Evolutionary conservation across 2,888 invertebrate genomes (phyloP).

Genomic region (Notodonta dromedarius): DNA sequence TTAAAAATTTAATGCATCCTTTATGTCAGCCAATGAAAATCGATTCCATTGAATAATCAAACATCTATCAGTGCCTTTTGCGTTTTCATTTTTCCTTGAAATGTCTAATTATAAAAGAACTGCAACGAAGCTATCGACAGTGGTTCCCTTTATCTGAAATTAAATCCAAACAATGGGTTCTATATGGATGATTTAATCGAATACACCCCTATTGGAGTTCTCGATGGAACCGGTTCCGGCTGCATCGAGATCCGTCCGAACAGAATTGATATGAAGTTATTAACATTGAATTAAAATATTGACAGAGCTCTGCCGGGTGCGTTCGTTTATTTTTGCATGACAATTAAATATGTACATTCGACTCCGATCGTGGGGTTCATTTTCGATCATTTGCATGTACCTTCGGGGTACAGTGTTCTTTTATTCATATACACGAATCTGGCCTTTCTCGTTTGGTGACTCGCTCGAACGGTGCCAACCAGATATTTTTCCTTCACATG

Average conservation of each 20-base stretch:
- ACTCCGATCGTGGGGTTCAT: slow-evolving; percentile 54
- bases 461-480: slow-evolving; percentile 65
- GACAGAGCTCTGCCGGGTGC: slow-evolving; percentile 62
- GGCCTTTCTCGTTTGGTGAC: slow-evolving; percentile 73
- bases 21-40: slow-evolving; percentile 48
- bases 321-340: slow-evolving; percentile 73
- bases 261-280: slow-evolving; percentile 66
- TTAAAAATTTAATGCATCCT: slow-evolving; percentile 53
- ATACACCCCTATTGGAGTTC: slow-evolving; percentile 42
- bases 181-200: slow-evolving; percentile 61
- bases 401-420: slow-evolving; percentile 65
- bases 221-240: slow-evolving; percentile 56
- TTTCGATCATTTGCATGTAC: slow-evolving; percentile 64
- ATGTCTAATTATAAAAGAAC: slow-evolving; percentile 29
- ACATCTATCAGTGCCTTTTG: slow-evolving; percentile 26
- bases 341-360: slow-evolving; percentile 66
- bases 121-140: slow-evolving; percentile 26
- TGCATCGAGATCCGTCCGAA: slow-evolving; percentile 41
- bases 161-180: slow-evolving; percentile 50
- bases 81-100: slow-evolving; percentile 34
- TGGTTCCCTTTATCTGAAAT: slow-evolving; percentile 49
- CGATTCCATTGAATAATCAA: slow-evolving; percentile 58
- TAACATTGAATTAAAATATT: slow-evolving; percentile 76
- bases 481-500: slow-evolving; percentile 57
- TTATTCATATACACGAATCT: slow-evolving; percentile 72